phyloP scores from a whole-genome alignment of 2,888 invertebrate species.

The Napeogenes inachia region DNA sequence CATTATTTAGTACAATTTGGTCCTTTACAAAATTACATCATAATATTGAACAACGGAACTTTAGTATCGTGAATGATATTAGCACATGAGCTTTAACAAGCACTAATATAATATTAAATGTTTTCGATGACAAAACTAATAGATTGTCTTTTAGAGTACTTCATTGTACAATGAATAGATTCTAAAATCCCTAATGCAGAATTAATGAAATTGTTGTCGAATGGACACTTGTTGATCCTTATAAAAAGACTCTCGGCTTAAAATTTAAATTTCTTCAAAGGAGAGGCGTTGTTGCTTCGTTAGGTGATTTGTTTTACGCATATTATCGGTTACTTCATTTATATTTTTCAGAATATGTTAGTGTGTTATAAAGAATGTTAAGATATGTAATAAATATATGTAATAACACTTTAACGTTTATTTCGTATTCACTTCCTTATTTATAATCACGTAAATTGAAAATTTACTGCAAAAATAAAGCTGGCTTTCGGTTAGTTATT shows the following conservation, averaged over 20 bases:
- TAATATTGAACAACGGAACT: neutral
- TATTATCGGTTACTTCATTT: no score
- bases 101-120: constrained; percentile 1
- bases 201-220: neutral
- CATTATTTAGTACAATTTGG: neutral
- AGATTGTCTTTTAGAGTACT: constrained; percentile 17
- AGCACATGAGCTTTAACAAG: neutral
- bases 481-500: constrained; percentile 11
- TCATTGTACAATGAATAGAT: constrained; percentile 1
- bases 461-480: constrained; percentile 16
- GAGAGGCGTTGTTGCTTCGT: neutral
- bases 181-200: neutral
- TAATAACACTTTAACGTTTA: neutral
- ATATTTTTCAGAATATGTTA: no score
- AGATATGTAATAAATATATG: no score
- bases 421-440: constrained; percentile 10
- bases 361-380: no score
- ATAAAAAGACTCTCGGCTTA: neutral
- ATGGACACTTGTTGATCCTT: constrained; percentile 1
- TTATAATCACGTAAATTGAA: constrained; percentile 15
- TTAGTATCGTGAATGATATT: constrained; percentile 1
- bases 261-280: constrained; percentile 4
- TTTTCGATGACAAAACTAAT: constrained; percentile 8
- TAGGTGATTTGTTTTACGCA: neutral
- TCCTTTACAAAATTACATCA: neutral